Evolutionary conservation across 2,113 vertebrate species (phyloP).

Genomic region (Proteles cristata): DNA sequence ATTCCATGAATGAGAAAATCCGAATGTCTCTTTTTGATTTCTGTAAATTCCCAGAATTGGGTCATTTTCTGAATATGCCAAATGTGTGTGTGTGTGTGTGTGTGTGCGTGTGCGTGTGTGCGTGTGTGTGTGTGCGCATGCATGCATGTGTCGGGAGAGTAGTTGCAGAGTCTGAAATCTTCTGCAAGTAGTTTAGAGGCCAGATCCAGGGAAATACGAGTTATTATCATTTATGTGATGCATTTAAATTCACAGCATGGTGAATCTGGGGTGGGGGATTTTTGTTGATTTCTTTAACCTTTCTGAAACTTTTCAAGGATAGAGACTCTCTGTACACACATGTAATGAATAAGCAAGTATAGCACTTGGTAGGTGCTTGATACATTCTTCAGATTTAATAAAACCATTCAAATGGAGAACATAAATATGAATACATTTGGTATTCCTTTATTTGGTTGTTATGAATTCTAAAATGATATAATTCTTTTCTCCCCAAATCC

Average conservation of each 20-base stretch:
- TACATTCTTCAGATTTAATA: not conserved
- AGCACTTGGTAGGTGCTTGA: not conserved
- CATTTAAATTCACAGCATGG: not conserved
- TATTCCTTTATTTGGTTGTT: not conserved
- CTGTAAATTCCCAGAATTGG: conserved; percentile 50
- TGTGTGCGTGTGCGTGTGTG: not conserved
- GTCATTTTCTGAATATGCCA: conserved; percentile 37
- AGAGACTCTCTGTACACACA: not conserved
- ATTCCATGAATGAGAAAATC: conserved; percentile 23
- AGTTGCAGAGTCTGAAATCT: not conserved
- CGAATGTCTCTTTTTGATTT: conserved; percentile 19
- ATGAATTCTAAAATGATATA: not conserved
- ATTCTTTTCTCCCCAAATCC: not conserved
- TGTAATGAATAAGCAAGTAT: not conserved
- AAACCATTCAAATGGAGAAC: not conserved
- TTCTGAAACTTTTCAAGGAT: not conserved
- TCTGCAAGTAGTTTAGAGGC: not conserved
- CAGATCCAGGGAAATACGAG: not conserved
- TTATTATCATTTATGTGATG: not conserved
- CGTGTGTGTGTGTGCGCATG: not conserved
- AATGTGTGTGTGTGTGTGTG: not conserved
- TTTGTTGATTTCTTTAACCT: not conserved
- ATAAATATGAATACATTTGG: not conserved
- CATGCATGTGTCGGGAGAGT: not conserved
- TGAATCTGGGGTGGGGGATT: not conserved